phyloP scores from a whole-genome alignment of 2,113 vertebrate species.

The Bujurquina vittata region DNA sequence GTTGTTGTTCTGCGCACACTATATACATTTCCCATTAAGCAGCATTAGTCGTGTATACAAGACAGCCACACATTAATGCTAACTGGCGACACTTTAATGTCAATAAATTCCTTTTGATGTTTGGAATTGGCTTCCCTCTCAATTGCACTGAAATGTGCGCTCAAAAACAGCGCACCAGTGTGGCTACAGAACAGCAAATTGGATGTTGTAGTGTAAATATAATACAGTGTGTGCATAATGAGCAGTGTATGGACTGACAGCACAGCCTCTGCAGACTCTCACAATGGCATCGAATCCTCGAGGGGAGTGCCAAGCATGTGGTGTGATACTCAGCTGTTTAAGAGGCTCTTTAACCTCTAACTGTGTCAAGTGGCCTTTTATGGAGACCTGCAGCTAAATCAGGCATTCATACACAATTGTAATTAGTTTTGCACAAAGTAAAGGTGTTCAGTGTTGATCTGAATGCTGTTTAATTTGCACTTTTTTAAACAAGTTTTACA shows the following conservation, averaged over 20 bases:
- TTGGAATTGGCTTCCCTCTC: constrained; percentile 14
- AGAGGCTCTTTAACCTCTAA: constrained; percentile 75
- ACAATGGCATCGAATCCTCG: constrained; percentile 33
- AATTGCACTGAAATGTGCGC: constrained; percentile 14
- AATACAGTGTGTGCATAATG: constrained; percentile 48
- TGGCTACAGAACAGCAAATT: constrained; percentile 30
- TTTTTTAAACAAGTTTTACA: neutral
- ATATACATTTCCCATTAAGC: constrained; percentile 22
- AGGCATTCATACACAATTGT: neutral
- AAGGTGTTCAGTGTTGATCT: neutral
- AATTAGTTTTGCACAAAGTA: neutral
- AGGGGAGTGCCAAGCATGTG: constrained; percentile 40
- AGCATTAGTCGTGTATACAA: constrained; percentile 10
- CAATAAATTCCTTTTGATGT: constrained; percentile 17
- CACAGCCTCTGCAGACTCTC: constrained; percentile 43
- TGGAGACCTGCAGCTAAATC: constrained; percentile 42
- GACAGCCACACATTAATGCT: constrained; percentile 15
- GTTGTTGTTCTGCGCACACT: neutral
- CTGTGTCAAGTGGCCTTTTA: constrained; percentile 57
- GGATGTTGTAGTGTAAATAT: constrained; percentile 49
- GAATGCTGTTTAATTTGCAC: neutral
- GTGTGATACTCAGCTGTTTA: constrained; percentile 60
- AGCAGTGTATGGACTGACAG: constrained; percentile 31
- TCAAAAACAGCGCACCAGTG: constrained; percentile 8
- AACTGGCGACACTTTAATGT: constrained; percentile 11